These are phyloP conservation scores for Pristiophorus japonicus DNA, from an alignment of 2,113 vertebrate genomes.

Conservation along the genomic window DNA sequence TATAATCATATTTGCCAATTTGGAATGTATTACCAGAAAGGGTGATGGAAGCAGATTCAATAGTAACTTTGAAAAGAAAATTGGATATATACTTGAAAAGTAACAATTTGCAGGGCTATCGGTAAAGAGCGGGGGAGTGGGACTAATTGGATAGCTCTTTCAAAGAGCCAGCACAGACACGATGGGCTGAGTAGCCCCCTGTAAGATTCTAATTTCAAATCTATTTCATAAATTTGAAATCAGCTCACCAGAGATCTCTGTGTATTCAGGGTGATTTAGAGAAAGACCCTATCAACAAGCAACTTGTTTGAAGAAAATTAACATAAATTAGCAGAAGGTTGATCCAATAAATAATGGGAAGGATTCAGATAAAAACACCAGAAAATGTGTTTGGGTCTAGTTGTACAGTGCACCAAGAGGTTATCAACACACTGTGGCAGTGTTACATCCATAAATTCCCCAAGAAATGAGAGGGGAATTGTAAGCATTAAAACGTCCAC, in stretches of 20 bases:
- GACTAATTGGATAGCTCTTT: not conserved
- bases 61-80: too few relatives aligned
- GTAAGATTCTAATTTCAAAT: constrained; percentile 4
- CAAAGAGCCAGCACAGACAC: not conserved
- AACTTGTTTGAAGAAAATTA: not conserved
- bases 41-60: too few relatives aligned
- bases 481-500: not conserved
- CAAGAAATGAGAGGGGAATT: not conserved
- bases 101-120: too few relatives aligned
- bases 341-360: not conserved
- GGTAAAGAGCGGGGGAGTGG: too few relatives aligned
- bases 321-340: too few relatives aligned
- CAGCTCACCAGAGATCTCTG: not conserved
- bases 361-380: not conserved
- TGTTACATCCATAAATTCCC: not conserved
- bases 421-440: not conserved
- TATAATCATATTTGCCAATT: too few relatives aligned
- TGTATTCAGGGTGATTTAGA: not conserved
- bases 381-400: not conserved
- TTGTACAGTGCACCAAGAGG: too few relatives aligned
- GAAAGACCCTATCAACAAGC: not conserved
- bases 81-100: too few relatives aligned
- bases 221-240: not conserved
- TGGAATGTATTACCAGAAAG: too few relatives aligned
- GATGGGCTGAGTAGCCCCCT: not conserved